A percentile compares a stretch with the other conserved stretches of the same genome.
phyloP scores from a whole-genome alignment of 2,113 vertebrate genomes.

The Brachyhypopomus gauderio region DNA sequence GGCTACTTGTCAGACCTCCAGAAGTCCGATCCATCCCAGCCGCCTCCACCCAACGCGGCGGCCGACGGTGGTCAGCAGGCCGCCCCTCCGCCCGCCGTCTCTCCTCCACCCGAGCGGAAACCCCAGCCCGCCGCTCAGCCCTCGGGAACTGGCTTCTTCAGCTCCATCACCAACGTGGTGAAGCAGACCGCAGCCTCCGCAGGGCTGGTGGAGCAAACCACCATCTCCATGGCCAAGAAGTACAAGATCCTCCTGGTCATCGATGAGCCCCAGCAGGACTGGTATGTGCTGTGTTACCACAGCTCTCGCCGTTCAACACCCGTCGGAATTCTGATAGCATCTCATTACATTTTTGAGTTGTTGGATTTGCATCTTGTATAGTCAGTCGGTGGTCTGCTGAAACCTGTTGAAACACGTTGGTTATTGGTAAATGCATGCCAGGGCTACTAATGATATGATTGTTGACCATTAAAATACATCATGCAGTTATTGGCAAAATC shows the following conservation, averaged over 20 bases:
- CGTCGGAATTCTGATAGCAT: too few species aligned
- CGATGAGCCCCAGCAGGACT: conserved; percentile 89
- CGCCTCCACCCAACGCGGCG: conserved; percentile 61
- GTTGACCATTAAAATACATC: not conserved
- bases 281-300: conserved; percentile 74
- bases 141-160: conserved; percentile 84
- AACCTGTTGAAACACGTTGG: not conserved
- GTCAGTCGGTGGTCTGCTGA: not conserved
- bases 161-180: conserved; percentile 90
- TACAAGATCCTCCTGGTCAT: conserved; percentile 91
- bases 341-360: too few species aligned
- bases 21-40: conserved; percentile 74
- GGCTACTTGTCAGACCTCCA: conserved; percentile 95
- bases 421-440: not conserved
- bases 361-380: not conserved
- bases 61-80: conserved; percentile 36
- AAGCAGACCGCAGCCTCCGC: conserved; percentile 91
- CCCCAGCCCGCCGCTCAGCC: conserved; percentile 64
- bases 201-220: conserved; percentile 81
- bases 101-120: conserved; percentile 71
- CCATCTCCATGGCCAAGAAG: conserved; percentile 78
- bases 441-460: not conserved
- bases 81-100: conserved; percentile 63
- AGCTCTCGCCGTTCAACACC: not conserved
- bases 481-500: not conserved